Conservation (phyloP, 2,888 invertebrate species). For the Conops quadrifasciatus region DNA sequence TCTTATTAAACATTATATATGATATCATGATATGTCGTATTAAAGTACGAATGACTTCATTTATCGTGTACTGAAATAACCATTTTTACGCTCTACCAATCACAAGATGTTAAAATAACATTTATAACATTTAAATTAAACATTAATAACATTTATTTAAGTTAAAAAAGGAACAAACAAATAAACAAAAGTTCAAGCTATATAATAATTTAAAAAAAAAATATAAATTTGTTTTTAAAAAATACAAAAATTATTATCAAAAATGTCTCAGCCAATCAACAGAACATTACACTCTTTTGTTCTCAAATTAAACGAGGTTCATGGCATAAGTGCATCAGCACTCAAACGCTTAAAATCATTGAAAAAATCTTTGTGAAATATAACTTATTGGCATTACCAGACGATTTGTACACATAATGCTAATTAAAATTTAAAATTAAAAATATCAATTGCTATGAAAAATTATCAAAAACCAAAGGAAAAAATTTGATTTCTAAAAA, state of each 20-base stretch:
- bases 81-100: no score
- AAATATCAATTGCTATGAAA: no score
- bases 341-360: neutral
- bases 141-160: no score
- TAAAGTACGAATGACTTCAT: no score
- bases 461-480: neutral
- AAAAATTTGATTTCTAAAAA: neutral
- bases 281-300: neutral
- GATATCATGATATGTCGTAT: no score
- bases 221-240: neutral
- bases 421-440: neutral
- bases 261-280: neutral
- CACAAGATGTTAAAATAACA: no score
- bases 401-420: neutral
- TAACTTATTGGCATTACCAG: neutral
- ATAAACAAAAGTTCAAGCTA: constrained; percentile 24
- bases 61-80: no score
- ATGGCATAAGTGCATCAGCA: neutral
- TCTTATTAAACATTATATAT: no score
- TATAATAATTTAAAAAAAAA: constrained; percentile 42
- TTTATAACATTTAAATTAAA: no score
- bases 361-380: neutral
- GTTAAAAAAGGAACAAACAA: neutral
- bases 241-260: neutral
- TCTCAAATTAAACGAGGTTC: constrained; percentile 19